Evolutionary conservation across 2,888 invertebrate species (phyloP), one percentile per base, ranked within the genome.

Genomic region (Abrostola tripartita): DNA sequence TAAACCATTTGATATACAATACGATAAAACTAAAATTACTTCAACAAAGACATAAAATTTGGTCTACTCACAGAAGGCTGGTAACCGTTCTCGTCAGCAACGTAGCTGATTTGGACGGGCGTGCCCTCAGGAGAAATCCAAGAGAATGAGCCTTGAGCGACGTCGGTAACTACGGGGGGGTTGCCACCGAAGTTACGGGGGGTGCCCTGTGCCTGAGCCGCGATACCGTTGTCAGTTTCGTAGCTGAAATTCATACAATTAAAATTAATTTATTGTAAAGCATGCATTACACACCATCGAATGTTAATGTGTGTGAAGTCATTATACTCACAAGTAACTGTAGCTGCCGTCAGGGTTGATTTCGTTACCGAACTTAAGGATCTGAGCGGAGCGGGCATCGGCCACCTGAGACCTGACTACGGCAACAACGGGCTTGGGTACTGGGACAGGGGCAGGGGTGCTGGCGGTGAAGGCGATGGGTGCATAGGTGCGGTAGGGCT

Each of bases 31-130:
- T 5, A 37, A n/a, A 51, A 36, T 51, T 8, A 37, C 11, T 51
- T 51, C 4, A 51, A 35, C 37, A 10, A 37, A 41, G 5, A 6
- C 11, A 11, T 11, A 42, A 47, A 61, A 1, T 40, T 40, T 57
- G 9, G 14, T 47, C 1, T 36, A 82, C 85, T 83, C 74, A 92
- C 96, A 82, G 93, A 89, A 24, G 96, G 95, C 74, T 96, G 96
- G 94, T 96, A 97, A 65, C 97, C 97, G 71, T 96, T 95, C 86
- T 96, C 96, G 79, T 96, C 96, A 72, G 97, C 96, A 65, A 95
- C 83, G 88, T 96, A 97, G 50, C 90, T 87, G 67, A 96, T 82
- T 35, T 88, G 85, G 77, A 96, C 91, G 11, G 92, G 92, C 38
- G 92, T 85, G 5, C 97, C 96, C 75, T 96, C 96, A 11, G 96